Base-by-base conservation (phyloP, 2,113 vertebrate species). In the Paraplagusia blochii region DNA sequence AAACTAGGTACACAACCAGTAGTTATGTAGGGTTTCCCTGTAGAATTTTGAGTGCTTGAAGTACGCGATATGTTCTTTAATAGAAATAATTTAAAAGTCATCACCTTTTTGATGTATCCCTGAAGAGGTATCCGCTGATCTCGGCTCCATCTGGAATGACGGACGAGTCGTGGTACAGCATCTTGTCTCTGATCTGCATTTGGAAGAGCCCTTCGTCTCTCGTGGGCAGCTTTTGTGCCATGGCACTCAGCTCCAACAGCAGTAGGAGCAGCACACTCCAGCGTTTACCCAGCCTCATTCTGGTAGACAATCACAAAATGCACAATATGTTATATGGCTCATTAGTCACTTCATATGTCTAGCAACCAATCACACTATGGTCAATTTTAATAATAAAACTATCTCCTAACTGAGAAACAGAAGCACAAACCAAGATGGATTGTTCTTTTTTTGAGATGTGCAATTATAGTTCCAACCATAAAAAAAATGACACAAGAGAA, bases 181-280 rank as follows among this genome's bases (percentile, higher is more conserved):
- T 80, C 68, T 97, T 97, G 89, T 99, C 95, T 68, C 89, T 90
- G 73, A 98, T 96, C 87, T 99, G 97, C 94, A 95, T 95, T 88
- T 99, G 97, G 76, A 98, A 99, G 66, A 98, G 93, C 9, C 94
- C 94, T 69, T 99, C 97, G 64, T 99, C 95, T 56, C 97, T 91
- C 1, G 97, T 99, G 36, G 97, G 97, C 10, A 99, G 52, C 80
- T 99, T 99, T 91, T 99, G 97, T 44, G 91, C 83, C 78, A 77
- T 74, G 5, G 84, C 86, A 45, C 75, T 45, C 0, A 92, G 76
- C 0, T 88, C 90, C 36, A 94, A 57, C 9, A 94, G 71, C 81
- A 93, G 67, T 45, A 87, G 58, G 58, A 94, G 88, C 63, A 78
- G 70, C 53, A 81, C 59, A 5, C 63, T 79, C 78, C 85, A 83